Evolutionary conservation across 1,140 invertebrate species (phyloP), one percentile per base, ranked within the genome.

Genomic region (Drosophila bocki): DNA sequence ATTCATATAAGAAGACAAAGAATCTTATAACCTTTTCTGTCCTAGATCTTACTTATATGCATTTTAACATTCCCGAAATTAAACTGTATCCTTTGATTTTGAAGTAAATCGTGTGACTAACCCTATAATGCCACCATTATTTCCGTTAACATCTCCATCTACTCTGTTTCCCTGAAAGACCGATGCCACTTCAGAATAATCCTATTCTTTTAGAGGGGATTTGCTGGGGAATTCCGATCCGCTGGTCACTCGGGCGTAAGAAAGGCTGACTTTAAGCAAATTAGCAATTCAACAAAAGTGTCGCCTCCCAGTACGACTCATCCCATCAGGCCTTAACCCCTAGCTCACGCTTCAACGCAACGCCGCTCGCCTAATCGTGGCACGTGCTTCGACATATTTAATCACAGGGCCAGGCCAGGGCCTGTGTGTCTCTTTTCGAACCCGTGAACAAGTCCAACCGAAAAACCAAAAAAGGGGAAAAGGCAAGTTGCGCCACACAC

Each of bases 361-460:
- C 82, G 58, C 17, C 42, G 82, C 81, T 75, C 85, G 85, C 81
- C 82, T 91, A 91, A 91, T 91, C 86, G 86, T 91, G 86, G 86
- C 86, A 91, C 86, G 86, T 91, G 86, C 87, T 75, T 72, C 64
- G 54, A 83, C 88, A 91, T 86, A 82, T 75, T 80, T 91, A 91
- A 91, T 91, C 76, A 91, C 74, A 83, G 83, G 80, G 72, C 77
- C 72, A 80, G 22, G 22, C 22, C 22, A 22, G 84, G 72, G 74
- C 77, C 26, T 75, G 45, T 71, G 51, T 58, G 54, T 65, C 42
- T 53, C 32, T 22, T 32, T 13, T 17, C 69, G 32, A n/a, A 32
- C n/a, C 32, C 39, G 12, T 39, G 41, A 29, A 51, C 62, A 64
- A 80, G 54, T 32, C 33, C 29, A 29, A 50, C 56, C 68, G 41